These are phyloP conservation scores for Platyura marginata DNA, from an alignment of 1,140 invertebrate species.

Conservation along the genomic window DNA sequence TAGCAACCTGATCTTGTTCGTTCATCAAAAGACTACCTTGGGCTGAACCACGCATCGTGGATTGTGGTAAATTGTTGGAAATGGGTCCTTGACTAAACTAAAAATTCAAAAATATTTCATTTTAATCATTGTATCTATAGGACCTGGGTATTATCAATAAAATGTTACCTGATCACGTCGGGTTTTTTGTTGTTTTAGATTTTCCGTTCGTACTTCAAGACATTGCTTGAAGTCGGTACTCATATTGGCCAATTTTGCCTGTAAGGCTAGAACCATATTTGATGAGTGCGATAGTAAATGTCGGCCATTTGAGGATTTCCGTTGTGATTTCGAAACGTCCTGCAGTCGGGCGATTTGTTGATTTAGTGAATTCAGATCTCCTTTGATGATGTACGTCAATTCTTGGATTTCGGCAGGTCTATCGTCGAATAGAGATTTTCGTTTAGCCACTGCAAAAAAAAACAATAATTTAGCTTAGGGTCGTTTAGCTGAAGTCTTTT, in stretches of 20 bases:
- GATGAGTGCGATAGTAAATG: constrained; percentile 91
- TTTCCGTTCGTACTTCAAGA: constrained; percentile 75
- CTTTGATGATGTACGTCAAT: constrained; percentile 93
- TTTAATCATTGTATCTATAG: too few relatives aligned
- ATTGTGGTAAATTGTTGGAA: constrained; percentile 49
- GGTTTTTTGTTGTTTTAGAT: constrained; percentile 87
- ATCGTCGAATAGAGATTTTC: constrained; percentile 94
- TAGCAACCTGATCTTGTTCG: constrained; percentile 56
- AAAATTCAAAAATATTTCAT: too few relatives aligned
- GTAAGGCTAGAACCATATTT: constrained; percentile 82
- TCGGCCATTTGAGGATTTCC: constrained; percentile 39
- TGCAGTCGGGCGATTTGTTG: constrained; percentile 84
- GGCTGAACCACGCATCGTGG: constrained; percentile 34
- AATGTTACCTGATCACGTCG: constrained; percentile 87
- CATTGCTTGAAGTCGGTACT: constrained; percentile 93
- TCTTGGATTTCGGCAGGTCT: constrained; percentile 91
- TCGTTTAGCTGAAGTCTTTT: too few relatives aligned
- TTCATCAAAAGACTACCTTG: constrained; percentile 26
- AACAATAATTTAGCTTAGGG: background rate
- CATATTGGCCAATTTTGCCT: constrained; percentile 91
- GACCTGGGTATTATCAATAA: too few relatives aligned
- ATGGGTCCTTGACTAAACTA: constrained; percentile 35
- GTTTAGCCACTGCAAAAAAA: constrained; percentile 80
- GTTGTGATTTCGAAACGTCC: constrained; percentile 53
- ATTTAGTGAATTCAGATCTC: constrained; percentile 87